Evolutionary conservation across 2,797 vertebrate species (phyloP).

Genomic region (Amblyopsis hoosieri): DNA sequence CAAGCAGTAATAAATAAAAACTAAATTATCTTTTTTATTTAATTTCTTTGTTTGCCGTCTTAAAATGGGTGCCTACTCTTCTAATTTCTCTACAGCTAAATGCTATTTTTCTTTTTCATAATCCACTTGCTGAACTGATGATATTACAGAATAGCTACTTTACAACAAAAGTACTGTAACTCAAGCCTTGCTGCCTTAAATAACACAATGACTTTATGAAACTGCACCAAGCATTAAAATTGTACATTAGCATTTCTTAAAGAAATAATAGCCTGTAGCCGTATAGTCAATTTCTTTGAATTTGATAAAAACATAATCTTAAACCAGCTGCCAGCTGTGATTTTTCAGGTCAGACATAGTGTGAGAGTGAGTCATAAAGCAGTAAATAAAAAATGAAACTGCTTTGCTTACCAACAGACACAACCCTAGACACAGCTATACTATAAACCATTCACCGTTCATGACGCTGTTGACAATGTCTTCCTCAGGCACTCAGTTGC

Average conservation of each 20-base stretch:
- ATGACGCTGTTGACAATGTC: constrained; percentile 3
- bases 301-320: constrained; percentile 3
- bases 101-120: constrained; percentile 62
- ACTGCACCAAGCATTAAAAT: constrained; percentile 53
- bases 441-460: too few species aligned
- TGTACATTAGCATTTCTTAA: constrained; percentile 16
- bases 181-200: constrained; percentile 62
- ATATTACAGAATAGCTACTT: constrained; percentile 80
- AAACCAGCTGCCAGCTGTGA: background rate
- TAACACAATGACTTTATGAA: constrained; percentile 61
- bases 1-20: too few species aligned
- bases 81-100: background rate
- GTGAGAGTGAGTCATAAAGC: constrained; percentile 6
- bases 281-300: constrained; percentile 18
- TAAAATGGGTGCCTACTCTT: too few species aligned
- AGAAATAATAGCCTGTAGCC: background rate
- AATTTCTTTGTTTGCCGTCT: too few species aligned
- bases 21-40: too few species aligned
- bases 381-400: constrained; percentile 3
- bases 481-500: constrained; percentile 9
- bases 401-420: constrained; percentile 6
- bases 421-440: background rate
- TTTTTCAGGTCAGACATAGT: constrained; percentile 1
- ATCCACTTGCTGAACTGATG: constrained; percentile 68
- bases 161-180: constrained; percentile 75